Evolutionary conservation across 2,888 invertebrate species (phyloP), one percentile per base, ranked within the genome.

Genomic region (Dolichomitus sp.): DNA sequence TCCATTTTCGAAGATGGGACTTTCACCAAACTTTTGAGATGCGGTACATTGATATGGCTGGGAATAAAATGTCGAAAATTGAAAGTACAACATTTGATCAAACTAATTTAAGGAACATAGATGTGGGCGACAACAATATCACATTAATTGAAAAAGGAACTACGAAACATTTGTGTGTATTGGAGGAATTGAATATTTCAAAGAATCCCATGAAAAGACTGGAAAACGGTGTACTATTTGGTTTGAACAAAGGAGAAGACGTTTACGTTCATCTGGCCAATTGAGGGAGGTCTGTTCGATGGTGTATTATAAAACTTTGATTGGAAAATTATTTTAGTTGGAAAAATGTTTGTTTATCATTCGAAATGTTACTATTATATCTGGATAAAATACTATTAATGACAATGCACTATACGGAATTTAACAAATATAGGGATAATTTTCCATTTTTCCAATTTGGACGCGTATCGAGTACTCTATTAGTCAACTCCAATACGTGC

Each of bases 201-300:
- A 89, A 89, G 59, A 94, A 94, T 87, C 89, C 92, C 5, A 90
- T 94, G 19, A 86, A 86, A 12, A 82, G 73, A 0, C 85, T 94
- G 12, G 90, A 92, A 12, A 90, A 90, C 54, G 90, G 90, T 0
- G 89, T 87, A 5, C 86, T 91, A 14, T 85, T 86, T 33, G 90
- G 90, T 11, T 61, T 87, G n/a, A 19, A 54, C 11, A 54, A 27
- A 27, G 23, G 1, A 2, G 23, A 1, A 9, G 12, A 23, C 6
- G 23, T 12, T 27, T 54, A 54, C 52, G 52, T 23, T 23, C 7
- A 12, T 27, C 11, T 54, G 80, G 61, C 45, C 14, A 23, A 23
- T 23, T 23, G 1, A 23, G 23, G 23, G 23, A 23, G 23, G 23
- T 23, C 23, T 23, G 23, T 23, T 23, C 23, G 23, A 23, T 2